These are phyloP conservation scores for Mionectes olivaceus DNA, from an alignment of 2,797 vertebrate genomes.

Conservation along the genomic window DNA sequence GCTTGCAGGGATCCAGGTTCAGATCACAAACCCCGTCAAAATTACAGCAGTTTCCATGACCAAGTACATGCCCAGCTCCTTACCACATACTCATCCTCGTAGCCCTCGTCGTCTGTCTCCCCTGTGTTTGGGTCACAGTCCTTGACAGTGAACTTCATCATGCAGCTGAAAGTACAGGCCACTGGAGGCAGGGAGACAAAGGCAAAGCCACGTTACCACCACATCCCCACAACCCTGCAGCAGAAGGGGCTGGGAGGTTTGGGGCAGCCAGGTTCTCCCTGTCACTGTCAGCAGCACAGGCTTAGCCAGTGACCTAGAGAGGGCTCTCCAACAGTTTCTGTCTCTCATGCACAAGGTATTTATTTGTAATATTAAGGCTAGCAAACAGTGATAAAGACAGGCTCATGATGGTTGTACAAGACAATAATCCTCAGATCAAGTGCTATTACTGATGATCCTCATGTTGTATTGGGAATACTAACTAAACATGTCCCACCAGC, in stretches of 20 bases:
- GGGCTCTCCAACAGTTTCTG: not conserved
- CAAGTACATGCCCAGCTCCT: conserved; percentile 18
- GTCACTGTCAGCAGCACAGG: not conserved
- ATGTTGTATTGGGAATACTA: not conserved
- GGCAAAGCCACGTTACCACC: not conserved
- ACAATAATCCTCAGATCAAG: not conserved
- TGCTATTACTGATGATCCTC: not conserved
- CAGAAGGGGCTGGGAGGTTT: not conserved
- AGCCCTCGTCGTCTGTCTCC: conserved; percentile 80
- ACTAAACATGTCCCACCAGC: not conserved
- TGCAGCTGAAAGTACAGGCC: conserved; percentile 84
- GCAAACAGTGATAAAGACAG: not conserved
- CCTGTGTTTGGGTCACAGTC: conserved; percentile 85
- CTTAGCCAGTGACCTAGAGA: not conserved
- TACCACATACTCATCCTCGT: conserved; percentile 87
- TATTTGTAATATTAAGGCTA: not conserved
- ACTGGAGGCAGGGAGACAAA: conserved; percentile 64
- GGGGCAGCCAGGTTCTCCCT: not conserved
- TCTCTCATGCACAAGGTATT: not conserved
- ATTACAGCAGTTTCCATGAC: not conserved
- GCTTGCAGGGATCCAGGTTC: not conserved
- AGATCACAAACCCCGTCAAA: not conserved
- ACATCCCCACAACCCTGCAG: not conserved
- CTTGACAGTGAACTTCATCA: conserved; percentile 86
- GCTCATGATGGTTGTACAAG: not conserved